A percentile compares a stretch with the other conserved stretches of the same genome.
Evolutionary conservation across 1,140 invertebrate species (phyloP).

Genomic region (Hydropsyche tenuis): DNA sequence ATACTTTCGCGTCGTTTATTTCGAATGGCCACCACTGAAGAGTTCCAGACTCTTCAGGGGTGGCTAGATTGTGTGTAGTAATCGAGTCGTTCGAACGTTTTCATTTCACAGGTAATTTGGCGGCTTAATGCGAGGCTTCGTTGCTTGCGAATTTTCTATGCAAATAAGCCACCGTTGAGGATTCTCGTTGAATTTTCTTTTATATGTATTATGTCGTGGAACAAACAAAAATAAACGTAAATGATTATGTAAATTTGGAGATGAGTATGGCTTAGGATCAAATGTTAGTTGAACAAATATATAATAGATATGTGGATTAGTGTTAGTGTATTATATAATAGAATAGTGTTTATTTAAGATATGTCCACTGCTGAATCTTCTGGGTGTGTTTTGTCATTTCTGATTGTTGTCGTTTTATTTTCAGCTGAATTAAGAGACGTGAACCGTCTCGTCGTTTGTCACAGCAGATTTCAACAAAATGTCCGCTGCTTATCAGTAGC

Average conservation of each 20-base stretch:
- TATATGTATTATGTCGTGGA: too few species aligned
- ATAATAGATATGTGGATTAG: too few species aligned
- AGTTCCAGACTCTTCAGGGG: not conserved
- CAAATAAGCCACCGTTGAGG: too few species aligned
- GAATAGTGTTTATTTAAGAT: too few species aligned
- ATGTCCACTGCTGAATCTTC: too few species aligned
- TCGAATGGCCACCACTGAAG: not conserved
- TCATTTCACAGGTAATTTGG: slow-evolving; percentile 26
- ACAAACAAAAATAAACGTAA: too few species aligned
- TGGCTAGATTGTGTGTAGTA: not conserved
- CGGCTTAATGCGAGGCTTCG: not conserved
- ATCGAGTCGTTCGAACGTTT: not conserved
- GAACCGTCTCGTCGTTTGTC: slow-evolving; percentile 34
- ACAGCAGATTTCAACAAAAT: slow-evolving; percentile 37
- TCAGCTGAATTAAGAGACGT: slow-evolving; percentile 33
- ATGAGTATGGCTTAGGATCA: too few species aligned
- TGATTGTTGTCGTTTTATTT: slow-evolving; percentile 16
- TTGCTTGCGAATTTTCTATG: not conserved
- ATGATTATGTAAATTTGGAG: too few species aligned
- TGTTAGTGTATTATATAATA: too few species aligned
- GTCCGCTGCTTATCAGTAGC: slow-evolving; percentile 38
- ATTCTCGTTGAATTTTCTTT: not conserved
- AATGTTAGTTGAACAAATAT: too few species aligned
- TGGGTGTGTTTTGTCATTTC: too few species aligned
- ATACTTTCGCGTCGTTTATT: not conserved